These are phyloP conservation scores for Dasysyrphus albostriatus DNA, from an alignment of 2,888 invertebrate genomes.

Conservation along the genomic window DNA sequence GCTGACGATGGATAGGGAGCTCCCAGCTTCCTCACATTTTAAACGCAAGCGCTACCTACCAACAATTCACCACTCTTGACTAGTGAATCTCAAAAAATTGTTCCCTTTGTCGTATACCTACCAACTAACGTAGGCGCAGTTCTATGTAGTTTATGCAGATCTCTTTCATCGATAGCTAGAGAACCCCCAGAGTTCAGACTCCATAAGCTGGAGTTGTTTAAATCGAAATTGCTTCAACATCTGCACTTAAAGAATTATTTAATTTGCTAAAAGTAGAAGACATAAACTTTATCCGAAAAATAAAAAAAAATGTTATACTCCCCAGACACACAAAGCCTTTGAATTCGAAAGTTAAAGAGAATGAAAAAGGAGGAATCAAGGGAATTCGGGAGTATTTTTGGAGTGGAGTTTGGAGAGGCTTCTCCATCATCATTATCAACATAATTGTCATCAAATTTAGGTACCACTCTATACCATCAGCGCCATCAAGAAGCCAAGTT, in stretches of 20 bases:
- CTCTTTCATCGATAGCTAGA: conserved; percentile 8
- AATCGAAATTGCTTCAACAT: not conserved
- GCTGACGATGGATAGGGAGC: conserved; percentile 16
- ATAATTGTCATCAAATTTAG: conserved; percentile 21
- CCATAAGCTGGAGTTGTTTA: not conserved
- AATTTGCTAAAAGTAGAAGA: not conserved
- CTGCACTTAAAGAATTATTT: not conserved
- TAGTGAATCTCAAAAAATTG: not conserved
- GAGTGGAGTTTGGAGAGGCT: not conserved
- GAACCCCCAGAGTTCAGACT: not conserved
- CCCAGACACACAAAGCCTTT: not conserved
- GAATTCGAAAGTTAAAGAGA: not conserved
- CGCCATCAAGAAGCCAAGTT: conserved; percentile 65
- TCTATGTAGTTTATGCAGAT: conserved; percentile 12
- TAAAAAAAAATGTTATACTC: not conserved
- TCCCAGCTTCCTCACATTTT: not conserved
- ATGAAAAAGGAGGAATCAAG: not conserved
- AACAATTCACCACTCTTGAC: conserved; percentile 26
- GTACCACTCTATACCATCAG: not conserved
- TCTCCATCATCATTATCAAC: conserved; percentile 14
- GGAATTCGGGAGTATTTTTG: not conserved
- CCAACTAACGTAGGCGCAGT: conserved; percentile 7
- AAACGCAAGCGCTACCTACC: conserved; percentile 26
- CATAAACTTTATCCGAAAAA: not conserved
- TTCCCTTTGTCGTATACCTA: not conserved